Base-by-base conservation (phyloP, 2,888 invertebrate genomes). In the Lasiommata megera region DNA sequence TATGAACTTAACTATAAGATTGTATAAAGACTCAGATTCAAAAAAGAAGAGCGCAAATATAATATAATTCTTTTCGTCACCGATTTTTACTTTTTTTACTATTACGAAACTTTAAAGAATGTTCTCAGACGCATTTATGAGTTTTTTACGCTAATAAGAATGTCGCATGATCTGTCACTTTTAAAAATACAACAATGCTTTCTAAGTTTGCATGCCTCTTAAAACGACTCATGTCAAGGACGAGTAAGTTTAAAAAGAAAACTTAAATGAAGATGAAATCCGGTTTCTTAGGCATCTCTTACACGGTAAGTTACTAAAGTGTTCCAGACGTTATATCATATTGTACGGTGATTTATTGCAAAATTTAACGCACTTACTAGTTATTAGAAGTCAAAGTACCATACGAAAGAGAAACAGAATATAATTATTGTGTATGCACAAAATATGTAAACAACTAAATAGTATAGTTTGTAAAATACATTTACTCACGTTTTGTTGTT, bases 401-500 rank as follows among this genome's bases (percentile, higher is more conserved):
- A 16, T 9, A 29, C 11, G 31, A 16, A 16, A 31, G 44, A 6
- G 16, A 29, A 14, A 28, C 28, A 9, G 14, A 11, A 1, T 9
- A 36, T 36, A 48, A 28, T 18, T 50, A 37, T 37, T 16, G 12
- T 28, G 16, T 14, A 51, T 51, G 46, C 29, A 46, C 16, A 38
- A 40, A 55, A 55, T 37, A 40, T 36, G 31, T 41, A 41, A 52
- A 40, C 37, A 57, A 52, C 41, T 36, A 56, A 34, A 7, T 46
- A 31, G 11, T 31, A 31, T 11, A 31, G 46, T 29, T 51, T 34
- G 31, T 5, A 52, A 16, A n/a, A 34, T 18, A 34, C 1, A 17
- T 48, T 56, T 48, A 69, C 68, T 62, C 52, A 61, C 64, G 46
- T 63, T 59, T 58, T 58, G 52, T 54, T 17, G 51, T 54, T 52